phyloP scores from a whole-genome alignment of 2,113 vertebrate genomes.

The Xiphophorus hellerii region DNA sequence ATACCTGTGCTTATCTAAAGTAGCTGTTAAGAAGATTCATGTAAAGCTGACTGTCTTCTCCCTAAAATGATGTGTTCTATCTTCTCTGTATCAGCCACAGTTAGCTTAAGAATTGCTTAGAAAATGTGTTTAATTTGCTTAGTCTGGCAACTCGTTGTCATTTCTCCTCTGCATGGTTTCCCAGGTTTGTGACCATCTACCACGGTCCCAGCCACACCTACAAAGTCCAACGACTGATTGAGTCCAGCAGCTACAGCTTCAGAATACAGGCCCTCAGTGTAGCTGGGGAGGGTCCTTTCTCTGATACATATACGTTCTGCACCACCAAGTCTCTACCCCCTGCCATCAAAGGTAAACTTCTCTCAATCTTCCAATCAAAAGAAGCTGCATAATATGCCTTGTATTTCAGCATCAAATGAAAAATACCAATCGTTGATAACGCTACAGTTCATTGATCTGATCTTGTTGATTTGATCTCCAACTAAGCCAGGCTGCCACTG shows the following conservation, averaged over 20 bases:
- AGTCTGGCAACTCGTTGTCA: conserved; percentile 4
- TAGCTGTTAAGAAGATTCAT: background rate
- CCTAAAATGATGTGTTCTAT: background rate
- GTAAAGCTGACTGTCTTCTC: background rate
- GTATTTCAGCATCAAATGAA: background rate
- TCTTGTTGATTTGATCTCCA: background rate
- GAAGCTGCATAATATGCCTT: background rate
- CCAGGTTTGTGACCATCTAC: conserved; percentile 94
- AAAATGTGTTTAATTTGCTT: background rate
- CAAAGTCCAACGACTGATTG: conserved; percentile 92
- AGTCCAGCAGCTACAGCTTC: conserved; percentile 93
- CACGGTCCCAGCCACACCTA: conserved; percentile 97
- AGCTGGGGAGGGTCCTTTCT: conserved; percentile 94
- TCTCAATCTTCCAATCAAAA: background rate
- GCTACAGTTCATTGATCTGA: background rate
- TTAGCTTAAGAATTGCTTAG: background rate
- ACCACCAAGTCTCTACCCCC: conserved; percentile 96
- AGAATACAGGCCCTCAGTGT: conserved; percentile 94
- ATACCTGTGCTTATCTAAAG: background rate
- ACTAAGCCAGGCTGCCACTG: background rate
- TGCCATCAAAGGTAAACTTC: conserved; percentile 88
- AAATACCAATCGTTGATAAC: background rate
- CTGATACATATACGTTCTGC: conserved; percentile 89
- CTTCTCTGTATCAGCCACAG: background rate
- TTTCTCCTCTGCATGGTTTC: background rate